A percentile compares a stretch with the other conserved stretches of the same genome.
Conservation (phyloP, 1,140 invertebrate genomes). For the Zaprionus lachaisei region DNA sequence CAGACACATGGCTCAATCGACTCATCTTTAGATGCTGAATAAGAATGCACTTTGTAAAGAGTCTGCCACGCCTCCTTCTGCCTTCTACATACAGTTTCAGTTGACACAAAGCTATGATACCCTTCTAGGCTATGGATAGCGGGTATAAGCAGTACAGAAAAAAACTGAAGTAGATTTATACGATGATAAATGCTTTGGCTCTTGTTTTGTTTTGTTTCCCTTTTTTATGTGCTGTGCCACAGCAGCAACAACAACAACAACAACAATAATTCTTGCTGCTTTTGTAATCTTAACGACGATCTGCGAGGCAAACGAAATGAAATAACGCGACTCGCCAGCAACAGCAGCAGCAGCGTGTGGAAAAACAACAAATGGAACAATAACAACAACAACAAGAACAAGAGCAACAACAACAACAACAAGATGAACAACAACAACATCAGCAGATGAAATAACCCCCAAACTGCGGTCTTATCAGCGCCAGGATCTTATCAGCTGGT, state of each 20-base stretch:
- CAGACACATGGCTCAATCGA: no score
- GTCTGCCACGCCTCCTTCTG: no score
- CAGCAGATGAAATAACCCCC: slow-evolving; percentile 44
- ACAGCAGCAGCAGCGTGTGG: slow-evolving; percentile 44
- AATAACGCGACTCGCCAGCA: slow-evolving; percentile 60
- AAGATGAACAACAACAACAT: slow-evolving; percentile 9
- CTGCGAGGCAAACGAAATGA: slow-evolving; percentile 76
- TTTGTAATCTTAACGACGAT: slow-evolving; percentile 79
- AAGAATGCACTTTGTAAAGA: no score
- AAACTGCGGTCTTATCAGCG: slow-evolving; percentile 67
- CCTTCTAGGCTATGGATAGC: no score
- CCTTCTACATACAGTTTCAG: no score
- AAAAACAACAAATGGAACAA: slow-evolving; percentile 54
- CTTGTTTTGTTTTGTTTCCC: slow-evolving; percentile 64
- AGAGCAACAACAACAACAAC: slow-evolving; percentile 22
- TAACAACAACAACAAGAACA: slow-evolving; percentile 15
- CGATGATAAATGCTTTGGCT: slow-evolving; percentile 77
- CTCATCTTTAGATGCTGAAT: no score
- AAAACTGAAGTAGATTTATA: slow-evolving; percentile 79
- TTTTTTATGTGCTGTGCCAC: slow-evolving; percentile 63
- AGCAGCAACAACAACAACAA: slow-evolving; percentile 53
- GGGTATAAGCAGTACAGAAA: slow-evolving; percentile 13
- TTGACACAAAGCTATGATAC: no score
- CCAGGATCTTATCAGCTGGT: slow-evolving; percentile 75
- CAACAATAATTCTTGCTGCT: slow-evolving; percentile 43